phyloP scores from a whole-genome alignment of 2,888 invertebrate genomes.

The Geophilus truncorum region DNA sequence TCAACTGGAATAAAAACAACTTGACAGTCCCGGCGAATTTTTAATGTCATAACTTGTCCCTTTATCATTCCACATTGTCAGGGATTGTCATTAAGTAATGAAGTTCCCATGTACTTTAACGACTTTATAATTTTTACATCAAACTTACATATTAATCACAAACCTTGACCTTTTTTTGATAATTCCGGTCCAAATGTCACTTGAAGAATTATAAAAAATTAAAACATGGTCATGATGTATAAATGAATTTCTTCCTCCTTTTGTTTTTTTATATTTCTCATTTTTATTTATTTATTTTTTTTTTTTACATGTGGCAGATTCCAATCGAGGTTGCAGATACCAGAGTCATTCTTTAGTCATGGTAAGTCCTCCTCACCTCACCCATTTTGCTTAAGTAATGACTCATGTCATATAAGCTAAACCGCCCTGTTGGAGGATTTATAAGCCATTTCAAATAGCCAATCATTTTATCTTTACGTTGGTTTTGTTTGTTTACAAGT shows the following conservation, averaged over 20 bases:
- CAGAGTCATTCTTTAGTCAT: slow-evolving; percentile 7
- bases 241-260: not conserved
- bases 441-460: not conserved
- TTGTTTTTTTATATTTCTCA: not conserved
- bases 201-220: not conserved
- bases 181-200: not conserved
- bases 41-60: not conserved
- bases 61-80: not conserved
- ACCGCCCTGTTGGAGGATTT: not conserved
- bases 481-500: not conserved
- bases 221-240: not conserved
- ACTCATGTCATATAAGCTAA: not conserved
- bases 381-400: slow-evolving; percentile 24
- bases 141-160: not conserved
- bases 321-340: not conserved
- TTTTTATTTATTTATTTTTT: not conserved
- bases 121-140: not conserved
- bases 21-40: not conserved
- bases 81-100: not conserved
- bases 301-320: not conserved
- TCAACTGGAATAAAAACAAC: not conserved
- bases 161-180: slow-evolving; percentile 9
- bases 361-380: slow-evolving; percentile 12
- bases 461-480: not conserved
- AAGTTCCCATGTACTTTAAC: not conserved